Evolutionary conservation across 2,113 vertebrate species (phyloP), one percentile per base, ranked within the genome.

Genomic region (Antigone vipio): DNA sequence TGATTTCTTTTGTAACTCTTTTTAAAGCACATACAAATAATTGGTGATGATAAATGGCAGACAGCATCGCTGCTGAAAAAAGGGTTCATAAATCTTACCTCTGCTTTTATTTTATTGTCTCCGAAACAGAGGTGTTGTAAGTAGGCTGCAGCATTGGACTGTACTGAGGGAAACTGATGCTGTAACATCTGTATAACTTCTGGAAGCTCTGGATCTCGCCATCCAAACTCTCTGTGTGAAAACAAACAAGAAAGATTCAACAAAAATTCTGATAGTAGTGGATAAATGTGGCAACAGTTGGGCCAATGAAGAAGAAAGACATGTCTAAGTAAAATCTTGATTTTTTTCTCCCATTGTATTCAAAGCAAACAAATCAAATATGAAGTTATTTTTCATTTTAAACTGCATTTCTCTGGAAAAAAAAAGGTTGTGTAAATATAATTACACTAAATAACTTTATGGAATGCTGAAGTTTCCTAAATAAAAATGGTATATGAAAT

Each of bases 161-260:
- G 99, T 96, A 99, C 99, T 0, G 99, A 99, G 60, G 99, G 99
- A 95, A 99, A 99, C 23, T 99, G 99, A 92, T 99, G 99, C 83
- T 99, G 99, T 85, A 99, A 98, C 99, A 99, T 99, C 98, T 99
- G 99, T 95, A 99, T 99, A 94, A 99, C 99, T 97, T 99, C 99
- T 56, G 99, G 99, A 97, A 99, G 99, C 97, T 99, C 99, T 5
- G 99, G 99, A 98, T 99, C 99, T 98, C 99, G 98, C 99, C 99
- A 99, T 95, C 99, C 99, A 89, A 99, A 99, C 95, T 99, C 99
- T 98, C 99, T 99, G 98, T 79, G 94, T 0, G 47, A 81, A 97
- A 92, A 60, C 23, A 96, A 97, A 68, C 26, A 40, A 12, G 49
- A 66, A 95, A 95, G 32, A 50, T 29, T 91, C 9, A 98, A 89